Conservation (phyloP, 2,888 invertebrate species). For the Agriopis aurantiaria region DNA sequence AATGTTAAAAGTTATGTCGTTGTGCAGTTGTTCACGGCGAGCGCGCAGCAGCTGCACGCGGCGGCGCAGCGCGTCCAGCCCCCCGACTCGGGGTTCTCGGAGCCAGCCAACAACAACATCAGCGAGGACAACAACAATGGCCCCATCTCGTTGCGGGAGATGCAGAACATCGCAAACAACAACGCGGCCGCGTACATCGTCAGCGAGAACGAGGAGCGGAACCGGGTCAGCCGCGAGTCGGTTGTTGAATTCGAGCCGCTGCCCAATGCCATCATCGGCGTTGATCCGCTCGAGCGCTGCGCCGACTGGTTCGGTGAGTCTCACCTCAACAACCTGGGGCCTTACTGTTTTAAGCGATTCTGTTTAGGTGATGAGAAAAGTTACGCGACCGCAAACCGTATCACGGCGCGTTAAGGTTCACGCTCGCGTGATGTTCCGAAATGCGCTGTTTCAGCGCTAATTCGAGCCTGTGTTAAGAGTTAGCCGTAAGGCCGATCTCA, state of each 20-base stretch:
- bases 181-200: slow-evolving; percentile 84
- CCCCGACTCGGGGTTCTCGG: slow-evolving; percentile 78
- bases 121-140: slow-evolving; percentile 86
- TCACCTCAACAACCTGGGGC: no score
- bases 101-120: slow-evolving; percentile 79
- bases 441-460: no score
- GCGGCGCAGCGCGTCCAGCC: slow-evolving; percentile 71
- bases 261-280: slow-evolving; percentile 67
- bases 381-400: no score
- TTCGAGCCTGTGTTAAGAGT: no score
- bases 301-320: slow-evolving; percentile 66
- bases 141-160: slow-evolving; percentile 83
- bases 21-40: slow-evolving; percentile 75
- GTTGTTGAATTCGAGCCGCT: slow-evolving; percentile 80
- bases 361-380: no score
- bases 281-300: slow-evolving; percentile 75
- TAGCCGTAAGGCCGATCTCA: no score
- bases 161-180: slow-evolving; percentile 87
- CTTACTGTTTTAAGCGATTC: no score
- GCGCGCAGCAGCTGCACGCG: slow-evolving; percentile 76
- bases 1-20: not conserved
- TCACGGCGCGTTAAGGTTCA: no score
- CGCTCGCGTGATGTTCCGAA: no score
- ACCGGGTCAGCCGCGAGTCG: slow-evolving; percentile 75
- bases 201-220: slow-evolving; percentile 82